Base-by-base conservation (phyloP, 1,140 invertebrate species). In the Stenopsyche tienmushanensis region DNA sequence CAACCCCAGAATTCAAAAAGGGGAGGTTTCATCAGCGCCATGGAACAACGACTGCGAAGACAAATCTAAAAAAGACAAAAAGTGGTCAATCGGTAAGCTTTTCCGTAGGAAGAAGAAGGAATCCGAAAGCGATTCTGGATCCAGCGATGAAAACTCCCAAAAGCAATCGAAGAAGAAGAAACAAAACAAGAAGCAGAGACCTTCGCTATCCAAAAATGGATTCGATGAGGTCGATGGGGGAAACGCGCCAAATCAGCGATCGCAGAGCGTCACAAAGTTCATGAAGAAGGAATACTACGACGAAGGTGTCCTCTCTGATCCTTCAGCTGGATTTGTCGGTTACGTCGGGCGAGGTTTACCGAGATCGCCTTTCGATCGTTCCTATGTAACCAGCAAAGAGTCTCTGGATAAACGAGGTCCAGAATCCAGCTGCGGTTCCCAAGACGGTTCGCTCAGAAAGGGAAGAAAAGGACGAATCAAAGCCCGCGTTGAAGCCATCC, bases 21-120 rank as follows among this genome's bases (percentile, higher is more conserved):
- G 21, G 8, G 39, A 54, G 25, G 18, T 29, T 8, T 15, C 15
- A 58, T 10, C 62, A 57, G 50, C 21, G 13, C n/a, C 57, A 44
- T 62, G 45, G 47, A 50, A 18, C 3, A 42, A 60, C 17, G 54
- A 58, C 1, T 15, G 29, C 21, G 59, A 62, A 21, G 57, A 60
- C 15, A 62, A 50, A 39, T 8, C 10, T 1, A 79, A 80, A 66
- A 80, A 80, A 72, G 78, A 85, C 50, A 88, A 88, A 74, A 89
- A 89, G 77, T 90, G 88, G 88, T 86, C 87, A 0, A 81, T 90
- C 3, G 88, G 88, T 15, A 85, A 86, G 69, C 78, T 91, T 1
- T 88, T 90, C 69, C 79, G 86, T 69, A 77, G 85, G 73, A 87
- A 86, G 75, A 87, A 87, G 75, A 87, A 85, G 67, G 81, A 82